These are phyloP conservation scores for Chiloscyllium plagiosum DNA, from an alignment of 2,113 vertebrate species.

Conservation along the genomic window DNA sequence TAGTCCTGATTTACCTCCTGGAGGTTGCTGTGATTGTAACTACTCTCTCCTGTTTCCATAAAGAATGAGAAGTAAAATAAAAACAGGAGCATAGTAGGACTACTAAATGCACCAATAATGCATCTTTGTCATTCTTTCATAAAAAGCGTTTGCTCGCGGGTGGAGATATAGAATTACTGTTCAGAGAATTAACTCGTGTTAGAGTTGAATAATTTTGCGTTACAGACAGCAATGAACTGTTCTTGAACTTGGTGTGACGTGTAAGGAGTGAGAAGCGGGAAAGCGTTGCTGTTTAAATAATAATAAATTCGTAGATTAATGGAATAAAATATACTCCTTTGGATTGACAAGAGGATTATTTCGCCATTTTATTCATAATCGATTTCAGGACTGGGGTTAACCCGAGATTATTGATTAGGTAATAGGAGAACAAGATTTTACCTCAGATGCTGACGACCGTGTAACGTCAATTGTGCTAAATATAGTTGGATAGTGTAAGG, in stretches of 20 bases:
- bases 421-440: not conserved
- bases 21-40: not conserved
- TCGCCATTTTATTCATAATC: not conserved
- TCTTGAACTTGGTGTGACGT: not conserved
- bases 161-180: not conserved
- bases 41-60: not conserved
- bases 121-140: not conserved
- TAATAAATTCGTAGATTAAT: not conserved
- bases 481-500: not conserved
- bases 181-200: not conserved
- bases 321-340: not conserved
- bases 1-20: not conserved
- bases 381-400: not conserved
- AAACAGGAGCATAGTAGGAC: not conserved
- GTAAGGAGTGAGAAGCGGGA: not conserved
- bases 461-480: not conserved
- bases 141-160: not conserved
- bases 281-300: not conserved
- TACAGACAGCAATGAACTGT: not conserved
- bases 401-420: not conserved
- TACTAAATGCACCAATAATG: not conserved
- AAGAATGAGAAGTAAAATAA: not conserved
- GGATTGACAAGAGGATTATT: not conserved
- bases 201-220: not conserved
- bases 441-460: not conserved